Evolutionary conservation across 2,797 vertebrate species (phyloP), one percentile per base, ranked within the genome.

Genomic region (Peromyscus nudipes): DNA sequence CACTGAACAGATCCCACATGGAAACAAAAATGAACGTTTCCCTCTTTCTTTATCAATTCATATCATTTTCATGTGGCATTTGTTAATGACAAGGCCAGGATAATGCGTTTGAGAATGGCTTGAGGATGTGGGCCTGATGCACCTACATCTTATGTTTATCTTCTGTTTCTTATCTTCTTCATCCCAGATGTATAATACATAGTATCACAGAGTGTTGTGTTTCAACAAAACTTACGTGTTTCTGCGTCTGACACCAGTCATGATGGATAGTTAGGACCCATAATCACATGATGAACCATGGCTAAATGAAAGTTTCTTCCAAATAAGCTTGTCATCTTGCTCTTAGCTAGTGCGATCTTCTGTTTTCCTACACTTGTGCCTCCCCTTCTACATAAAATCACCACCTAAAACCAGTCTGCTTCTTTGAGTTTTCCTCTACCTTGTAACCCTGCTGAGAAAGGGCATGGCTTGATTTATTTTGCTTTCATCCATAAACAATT

Each of bases 401-500:
- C 60, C 14, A 52, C 79, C 1, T 93, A 80, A 43, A 95, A 60
- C 4, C 81, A 21, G 5, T 49, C 13, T 40, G 1, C 2, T 80
- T 82, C 55, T 64, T 9, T 73, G 31, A 19, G 4, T 8, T 73
- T 73, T 71, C 67, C 77, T 94, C 82, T 77, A 92, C 52, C 25
- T 90, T 94, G 82, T 49, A 69, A 88, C 27, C 4, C 77, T 43
- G 8, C 27, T 88, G 21, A 40, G 93, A 94, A 37, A 92, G 10
- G 14, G 1, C 27, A 46, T 43, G 29, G 43, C 2, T 80, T 77
- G 14, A 80, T 96, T 97, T 85, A 19, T 76, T 95, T 96, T 73
- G 27, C 23, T 86, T 89, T 94, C 49, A 85, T 89, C 2, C 14
- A 71, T 57, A 97, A 93, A 62, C 37, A 49, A 65, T 88, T 93